Evolutionary conservation across 1,140 invertebrate genomes (phyloP).

Genomic region (Myzus persicae): DNA sequence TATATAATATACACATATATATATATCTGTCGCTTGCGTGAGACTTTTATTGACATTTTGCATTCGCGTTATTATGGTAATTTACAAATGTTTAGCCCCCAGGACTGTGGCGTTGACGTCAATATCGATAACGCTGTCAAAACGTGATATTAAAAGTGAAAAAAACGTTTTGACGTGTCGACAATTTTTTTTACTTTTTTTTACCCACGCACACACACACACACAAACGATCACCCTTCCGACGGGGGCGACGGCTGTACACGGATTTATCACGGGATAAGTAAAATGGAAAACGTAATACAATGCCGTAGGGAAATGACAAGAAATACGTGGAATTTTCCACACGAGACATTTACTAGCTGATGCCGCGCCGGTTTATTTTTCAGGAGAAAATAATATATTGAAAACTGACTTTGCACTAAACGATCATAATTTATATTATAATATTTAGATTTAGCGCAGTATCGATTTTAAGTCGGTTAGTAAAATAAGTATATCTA

Average conservation of each 20-base stretch:
- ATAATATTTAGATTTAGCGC: no score
- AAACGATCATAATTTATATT: background rate
- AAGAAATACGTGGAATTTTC: background rate
- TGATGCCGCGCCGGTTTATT: background rate
- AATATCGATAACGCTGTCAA: slow-evolving; percentile 21
- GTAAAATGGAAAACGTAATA: background rate
- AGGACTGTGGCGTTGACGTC: background rate
- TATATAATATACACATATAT: background rate
- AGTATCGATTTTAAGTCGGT: background rate
- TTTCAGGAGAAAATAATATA: background rate
- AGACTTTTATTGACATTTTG: slow-evolving; percentile 37
- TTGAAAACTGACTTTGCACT: background rate
- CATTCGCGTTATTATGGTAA: slow-evolving; percentile 21
- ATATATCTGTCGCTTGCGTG: background rate
- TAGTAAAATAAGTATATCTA: background rate
- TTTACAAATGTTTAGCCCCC: slow-evolving; percentile 25
- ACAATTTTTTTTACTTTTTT: slow-evolving; percentile 16
- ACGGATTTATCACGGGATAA: background rate
- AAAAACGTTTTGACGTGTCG: slow-evolving; percentile 11
- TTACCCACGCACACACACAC: background rate
- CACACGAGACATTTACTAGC: background rate
- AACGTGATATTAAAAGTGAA: background rate
- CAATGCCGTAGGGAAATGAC: background rate
- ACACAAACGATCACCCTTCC: background rate
- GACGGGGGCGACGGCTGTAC: background rate